A percentile compares a stretch with the other conserved stretches of the same genome.
Conservation (phyloP, 2,113 vertebrate species). For the Enhydra lutris region DNA sequence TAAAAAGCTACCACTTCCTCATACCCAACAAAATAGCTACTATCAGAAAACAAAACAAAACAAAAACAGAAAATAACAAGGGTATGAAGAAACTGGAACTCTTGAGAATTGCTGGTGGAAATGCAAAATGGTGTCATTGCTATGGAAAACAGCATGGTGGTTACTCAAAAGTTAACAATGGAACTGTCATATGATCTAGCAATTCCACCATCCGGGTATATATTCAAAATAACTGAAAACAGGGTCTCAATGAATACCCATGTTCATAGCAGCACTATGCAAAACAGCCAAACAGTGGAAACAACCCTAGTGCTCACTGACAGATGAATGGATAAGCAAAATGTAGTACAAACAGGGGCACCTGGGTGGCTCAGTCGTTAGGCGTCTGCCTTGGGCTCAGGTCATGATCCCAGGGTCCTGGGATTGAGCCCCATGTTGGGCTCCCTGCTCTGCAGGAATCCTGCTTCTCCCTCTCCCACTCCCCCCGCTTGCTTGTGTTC, state of each 20-base stretch:
- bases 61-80: not conserved
- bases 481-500: no score
- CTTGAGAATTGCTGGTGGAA: not conserved
- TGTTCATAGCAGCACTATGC: not conserved
- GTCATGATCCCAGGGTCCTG: no score
- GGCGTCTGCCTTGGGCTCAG: no score
- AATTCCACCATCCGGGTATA: not conserved
- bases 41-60: not conserved
- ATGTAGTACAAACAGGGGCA: not conserved
- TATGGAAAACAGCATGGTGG: not conserved
- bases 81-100: not conserved
- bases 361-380: no score
- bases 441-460: no score
- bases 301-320: not conserved
- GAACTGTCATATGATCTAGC: not conserved
- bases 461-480: no score
- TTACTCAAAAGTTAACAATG: slow-evolving; percentile 3
- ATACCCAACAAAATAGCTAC: not conserved
- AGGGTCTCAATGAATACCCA: not conserved
- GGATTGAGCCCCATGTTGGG: no score
- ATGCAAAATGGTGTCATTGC: not conserved
- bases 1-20: not conserved
- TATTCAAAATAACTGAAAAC: not conserved
- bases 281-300: not conserved
- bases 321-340: not conserved